A percentile compares a stretch with the other conserved stretches of the same genome.
phyloP scores from a whole-genome alignment of 1,140 invertebrate genomes.

The Zaprionus inermis region DNA sequence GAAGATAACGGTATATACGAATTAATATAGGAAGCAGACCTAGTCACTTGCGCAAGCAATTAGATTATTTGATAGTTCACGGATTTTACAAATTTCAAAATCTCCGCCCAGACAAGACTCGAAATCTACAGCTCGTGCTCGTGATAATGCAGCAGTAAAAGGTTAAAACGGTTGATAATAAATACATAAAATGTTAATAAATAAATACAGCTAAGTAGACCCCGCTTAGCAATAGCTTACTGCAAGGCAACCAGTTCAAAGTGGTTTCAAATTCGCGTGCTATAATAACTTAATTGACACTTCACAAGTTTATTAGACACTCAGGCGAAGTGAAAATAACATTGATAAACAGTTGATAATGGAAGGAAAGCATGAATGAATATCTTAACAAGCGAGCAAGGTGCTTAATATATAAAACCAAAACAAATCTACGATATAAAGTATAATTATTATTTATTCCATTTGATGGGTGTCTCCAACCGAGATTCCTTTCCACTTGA shows the following conservation, averaged over 20 bases:
- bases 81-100: not conserved
- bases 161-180: not conserved
- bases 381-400: not conserved
- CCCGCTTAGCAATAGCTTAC: too few relatives aligned
- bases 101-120: not conserved
- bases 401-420: not conserved
- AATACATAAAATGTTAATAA: not conserved
- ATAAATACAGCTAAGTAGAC: not conserved
- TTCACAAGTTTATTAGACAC: conserved; percentile 37
- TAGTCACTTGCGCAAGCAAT: not conserved
- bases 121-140: not conserved
- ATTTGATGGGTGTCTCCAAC: not conserved
- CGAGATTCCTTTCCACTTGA: conserved; percentile 1
- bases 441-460: not conserved
- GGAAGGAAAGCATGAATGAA: conserved; percentile 2
- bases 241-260: not conserved
- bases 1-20: conserved; percentile 5
- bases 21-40: conserved; percentile 1
- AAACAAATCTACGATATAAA: not conserved
- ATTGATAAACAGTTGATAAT: conserved; percentile 3
- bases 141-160: not conserved
- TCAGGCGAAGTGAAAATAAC: conserved; percentile 13
- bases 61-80: not conserved
- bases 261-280: conserved; percentile 1
- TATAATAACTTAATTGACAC: conserved; percentile 31